Evolutionary conservation across 2,113 vertebrate genomes (phyloP), one percentile per base, ranked within the genome.

Genomic region (Dicrurus megarhynchus): DNA sequence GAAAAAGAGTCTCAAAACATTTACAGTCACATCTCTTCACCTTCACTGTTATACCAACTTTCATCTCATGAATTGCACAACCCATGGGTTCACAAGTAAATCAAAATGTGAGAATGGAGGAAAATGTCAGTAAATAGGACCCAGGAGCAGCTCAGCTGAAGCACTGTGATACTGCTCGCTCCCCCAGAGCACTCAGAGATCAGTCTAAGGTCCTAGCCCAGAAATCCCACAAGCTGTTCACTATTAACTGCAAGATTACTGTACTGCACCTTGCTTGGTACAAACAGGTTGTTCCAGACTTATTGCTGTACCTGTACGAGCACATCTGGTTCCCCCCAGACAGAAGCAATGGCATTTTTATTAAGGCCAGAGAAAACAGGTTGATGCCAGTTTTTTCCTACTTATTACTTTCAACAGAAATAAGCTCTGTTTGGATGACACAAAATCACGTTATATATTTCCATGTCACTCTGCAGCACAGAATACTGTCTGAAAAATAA

Each of bases 201-300:
- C 5, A 12, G 2, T 12, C 41, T 22, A 39, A 57, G 47, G 32
- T 13, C 9, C 2, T 20, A 56, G 37, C 16, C 50, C 19, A 79
- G 27, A 83, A 67, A 57, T 49, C n/a, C 17, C 49, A 14, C 0
- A 0, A 33, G 27, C 24, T 78, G 8, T 26, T 59, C 52, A 30
- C 20, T 26, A n/a, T 24, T 32, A 46, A 84, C 13, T 60, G 7
- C 20, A 35, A n/a, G 26, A 30, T 26, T n/a, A 46, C 7, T 1
- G 2, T 33, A 33, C 11, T 27, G 50, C 20, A 73, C 20, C 8
- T n/a, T 30, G 33, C n/a, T 47, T 7, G 7, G 13, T 18, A 67
- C 28, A 13, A 67, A 22, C 2, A 1, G 8, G 9, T 9, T 49
- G 24, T 21, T 65, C 27, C 22, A 64, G 33, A 35, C 26, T 22